Evolutionary conservation across 64 coral and sea anemone species (phyloP).

Genomic region (Montipora sp.): DNA sequence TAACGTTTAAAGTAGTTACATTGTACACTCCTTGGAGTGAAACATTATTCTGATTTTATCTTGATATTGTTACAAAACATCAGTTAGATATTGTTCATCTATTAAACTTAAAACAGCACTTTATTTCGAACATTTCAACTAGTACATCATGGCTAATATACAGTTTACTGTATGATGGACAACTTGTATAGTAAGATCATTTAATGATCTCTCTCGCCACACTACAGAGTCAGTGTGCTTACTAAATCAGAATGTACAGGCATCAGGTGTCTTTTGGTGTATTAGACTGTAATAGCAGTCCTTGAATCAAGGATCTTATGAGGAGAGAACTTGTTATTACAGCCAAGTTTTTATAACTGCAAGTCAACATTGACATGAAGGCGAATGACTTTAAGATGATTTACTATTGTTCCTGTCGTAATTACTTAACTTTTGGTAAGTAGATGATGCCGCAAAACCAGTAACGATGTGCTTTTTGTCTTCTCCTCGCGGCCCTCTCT

Average conservation of each 20-base stretch:
- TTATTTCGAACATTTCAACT: background rate
- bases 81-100: too few species aligned
- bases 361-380: background rate
- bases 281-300: background rate
- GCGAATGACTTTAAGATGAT: background rate
- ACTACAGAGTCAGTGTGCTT: too few species aligned
- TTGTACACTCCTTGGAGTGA: too few species aligned
- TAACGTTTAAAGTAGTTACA: too few species aligned
- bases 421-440: slow-evolving; percentile 10
- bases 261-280: too few species aligned
- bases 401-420: slow-evolving; percentile 11
- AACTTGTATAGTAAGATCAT: too few species aligned
- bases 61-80: too few species aligned
- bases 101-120: background rate
- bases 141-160: background rate
- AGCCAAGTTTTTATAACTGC: too few species aligned
- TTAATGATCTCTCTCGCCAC: too few species aligned
- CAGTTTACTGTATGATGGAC: background rate
- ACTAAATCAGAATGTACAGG: too few species aligned
- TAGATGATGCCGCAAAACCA: background rate
- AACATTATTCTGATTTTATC: too few species aligned
- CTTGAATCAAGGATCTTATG: background rate
- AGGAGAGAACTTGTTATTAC: too few species aligned
- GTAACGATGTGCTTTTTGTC: background rate
- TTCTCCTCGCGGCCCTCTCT: background rate